These are phyloP conservation scores for Fukomys damarensis DNA, from an alignment of 2,113 vertebrate species.

Conservation along the genomic window DNA sequence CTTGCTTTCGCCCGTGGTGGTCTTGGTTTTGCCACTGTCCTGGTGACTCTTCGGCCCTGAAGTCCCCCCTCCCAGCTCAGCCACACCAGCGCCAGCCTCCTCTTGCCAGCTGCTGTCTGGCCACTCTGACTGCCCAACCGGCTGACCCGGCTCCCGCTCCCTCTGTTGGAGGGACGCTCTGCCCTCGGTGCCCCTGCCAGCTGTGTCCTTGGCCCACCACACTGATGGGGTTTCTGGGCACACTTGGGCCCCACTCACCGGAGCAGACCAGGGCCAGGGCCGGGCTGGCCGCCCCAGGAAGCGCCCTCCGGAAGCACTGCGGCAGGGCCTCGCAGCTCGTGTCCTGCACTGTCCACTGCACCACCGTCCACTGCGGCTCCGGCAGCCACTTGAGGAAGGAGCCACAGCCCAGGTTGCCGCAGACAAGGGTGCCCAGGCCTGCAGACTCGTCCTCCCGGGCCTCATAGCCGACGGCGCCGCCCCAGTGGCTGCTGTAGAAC, in stretches of 20 bases:
- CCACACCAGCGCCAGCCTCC: not conserved
- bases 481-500: conserved; percentile 68
- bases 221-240: not conserved
- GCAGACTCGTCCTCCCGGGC: fast-evolving
- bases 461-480: conserved; percentile 57
- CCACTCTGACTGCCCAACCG: not conserved
- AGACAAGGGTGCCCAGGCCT: conserved; percentile 67
- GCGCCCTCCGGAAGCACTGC: conserved; percentile 70
- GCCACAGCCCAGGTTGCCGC: conserved; percentile 68
- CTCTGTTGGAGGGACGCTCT: no score
- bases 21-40: not conserved
- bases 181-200: not conserved
- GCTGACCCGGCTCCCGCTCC: not conserved
- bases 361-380: conserved; percentile 61
- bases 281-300: fast-evolving
- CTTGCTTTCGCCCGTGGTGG: not conserved
- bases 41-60: not conserved
- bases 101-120: not conserved
- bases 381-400: conserved; percentile 60
- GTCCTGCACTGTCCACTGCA: conserved; percentile 71
- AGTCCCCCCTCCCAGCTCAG: not conserved
- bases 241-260: conserved; percentile 71
- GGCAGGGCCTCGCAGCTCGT: fast-evolving
- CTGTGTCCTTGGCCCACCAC: no score
- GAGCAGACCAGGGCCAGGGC: conserved; percentile 81